Conservation (phyloP, 2,797 vertebrate species). For the Psittacula echo region DNA sequence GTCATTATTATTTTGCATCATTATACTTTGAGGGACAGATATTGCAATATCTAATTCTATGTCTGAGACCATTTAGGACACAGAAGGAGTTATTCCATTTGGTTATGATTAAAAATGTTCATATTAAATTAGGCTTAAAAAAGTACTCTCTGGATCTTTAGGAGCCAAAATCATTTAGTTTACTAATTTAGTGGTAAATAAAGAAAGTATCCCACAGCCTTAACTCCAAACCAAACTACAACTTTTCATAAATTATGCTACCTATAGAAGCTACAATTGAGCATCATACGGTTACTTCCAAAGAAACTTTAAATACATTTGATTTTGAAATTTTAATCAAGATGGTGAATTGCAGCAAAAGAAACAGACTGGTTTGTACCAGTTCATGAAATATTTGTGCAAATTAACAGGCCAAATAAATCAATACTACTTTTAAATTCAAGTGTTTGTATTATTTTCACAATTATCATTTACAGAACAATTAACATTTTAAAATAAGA, state of each 20-base stretch:
- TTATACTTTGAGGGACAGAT: not conserved
- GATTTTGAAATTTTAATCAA: not conserved
- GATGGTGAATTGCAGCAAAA: not conserved
- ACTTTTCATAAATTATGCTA: not conserved
- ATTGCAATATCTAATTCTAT: not conserved
- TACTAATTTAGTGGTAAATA: not conserved
- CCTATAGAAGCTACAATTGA: not conserved
- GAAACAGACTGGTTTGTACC: not conserved
- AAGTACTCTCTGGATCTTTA: not conserved
- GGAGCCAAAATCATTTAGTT: not conserved
- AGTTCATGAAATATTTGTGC: not conserved
- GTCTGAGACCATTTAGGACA: not conserved
- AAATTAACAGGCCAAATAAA: not conserved
- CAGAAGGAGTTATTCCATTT: not conserved
- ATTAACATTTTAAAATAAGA: not conserved
- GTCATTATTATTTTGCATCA: not conserved
- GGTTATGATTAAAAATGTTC: fast-evolving
- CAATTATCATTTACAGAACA: not conserved
- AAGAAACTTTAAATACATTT: not conserved
- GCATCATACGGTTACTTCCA: not conserved
- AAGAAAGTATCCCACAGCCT: not conserved
- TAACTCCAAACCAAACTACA: not conserved
- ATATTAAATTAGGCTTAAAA: not conserved
- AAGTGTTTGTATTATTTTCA: not conserved
- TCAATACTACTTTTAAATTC: not conserved